Evolutionary conservation across 1,140 invertebrate species (phyloP), one percentile per base, ranked within the genome.

Genomic region (Acyrthosiphon pisum): DNA sequence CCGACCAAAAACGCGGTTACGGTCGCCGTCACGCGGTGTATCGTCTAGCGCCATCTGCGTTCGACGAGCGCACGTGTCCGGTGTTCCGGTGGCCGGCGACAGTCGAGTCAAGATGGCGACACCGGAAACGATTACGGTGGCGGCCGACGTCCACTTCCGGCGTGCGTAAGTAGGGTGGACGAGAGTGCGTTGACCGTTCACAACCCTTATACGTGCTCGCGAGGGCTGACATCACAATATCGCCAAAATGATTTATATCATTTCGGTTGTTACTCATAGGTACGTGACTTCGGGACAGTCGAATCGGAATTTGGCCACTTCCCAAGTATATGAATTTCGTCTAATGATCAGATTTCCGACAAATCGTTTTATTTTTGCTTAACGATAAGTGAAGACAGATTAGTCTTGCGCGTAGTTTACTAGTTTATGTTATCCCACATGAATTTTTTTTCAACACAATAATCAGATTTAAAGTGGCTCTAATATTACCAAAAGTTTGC

Each of bases 21-120:
- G 87, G 87, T 88, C 30, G 14, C 26, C 44, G 30, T 26, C 26
- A 30, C 46, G 18, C 60, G 4, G 18, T 41, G n/a, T 48, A 50
- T 83, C 30, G 22, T 8, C 8, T 83, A 50, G 60, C 68, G 91
- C 68, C 76, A 92, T 92, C 91, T 92, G 91, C 76, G 60, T 46
- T 60, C n/a, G 89, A 6, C 26, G n/a, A 1, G n/a, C 48, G 35
- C 23, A 23, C 23, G 35, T 37, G 37, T 44, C 37, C 35, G 84
- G 14, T 46, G 9, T 48, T n/a, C 26, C 84, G 44, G 44, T 48
- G 26, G 84, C 44, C 26, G 30, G 26, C 44, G 26, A 26, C 37
- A 41, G 44, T 18, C 18, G 20, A 46, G 37, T 76, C 26, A 68
- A 91, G 91, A 92, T 92, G 46, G 91, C 91, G 46, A 41, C 90